Evolutionary conservation across 2,113 vertebrate genomes (phyloP), one percentile per base, ranked within the genome.

Genomic region (Oreochromis spilurus): DNA sequence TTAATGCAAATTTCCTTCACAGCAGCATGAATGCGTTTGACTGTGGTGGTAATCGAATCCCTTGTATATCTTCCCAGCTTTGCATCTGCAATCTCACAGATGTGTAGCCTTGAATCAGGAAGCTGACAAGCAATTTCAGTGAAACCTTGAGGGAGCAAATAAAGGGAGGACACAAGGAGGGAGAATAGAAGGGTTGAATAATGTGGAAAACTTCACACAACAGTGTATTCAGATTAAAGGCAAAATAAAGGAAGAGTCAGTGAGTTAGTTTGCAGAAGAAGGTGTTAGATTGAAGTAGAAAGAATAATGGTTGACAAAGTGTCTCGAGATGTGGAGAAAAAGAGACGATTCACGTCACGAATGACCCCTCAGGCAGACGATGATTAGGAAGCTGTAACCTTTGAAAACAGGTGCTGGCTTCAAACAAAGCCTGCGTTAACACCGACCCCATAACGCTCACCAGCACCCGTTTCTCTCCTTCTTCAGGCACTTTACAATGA

Each of bases 401-500:
- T 53, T 55, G 34, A 62, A 84, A 40, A 45, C 65, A 24, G 17
- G 7, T 43, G n/a, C 19, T 57, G 70, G 85, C 70, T 48, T 52
- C 38, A 83, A 10, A 81, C 40, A 38, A 40, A 67, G 5, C 50
- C 16, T 11, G 10, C 2, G 34, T 24, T 38, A 58, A 29, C 45
- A 21, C 9, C 0, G 65, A 54, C 40, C 50, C 17, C 9, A 0
- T 6, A 16, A 50, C 1, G 2, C 82, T 75, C 54, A 55, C 0
- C 79, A 12, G 36, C 67, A 21, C 19, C 53, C 38, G n/a, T 4
- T 48, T 38, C 8, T 31, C 3, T 82, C 24, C 75, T 54, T 43
- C 81, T 62, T 4, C 92, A 99, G 99, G 98, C 98, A 98, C 98
- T 99, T 98, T 99, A 99, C 97, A 99, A 99, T 87, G 97, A 99